Evolutionary conservation across 2,888 invertebrate genomes (phyloP).

Genomic region (Drosophila fulvimacula): DNA sequence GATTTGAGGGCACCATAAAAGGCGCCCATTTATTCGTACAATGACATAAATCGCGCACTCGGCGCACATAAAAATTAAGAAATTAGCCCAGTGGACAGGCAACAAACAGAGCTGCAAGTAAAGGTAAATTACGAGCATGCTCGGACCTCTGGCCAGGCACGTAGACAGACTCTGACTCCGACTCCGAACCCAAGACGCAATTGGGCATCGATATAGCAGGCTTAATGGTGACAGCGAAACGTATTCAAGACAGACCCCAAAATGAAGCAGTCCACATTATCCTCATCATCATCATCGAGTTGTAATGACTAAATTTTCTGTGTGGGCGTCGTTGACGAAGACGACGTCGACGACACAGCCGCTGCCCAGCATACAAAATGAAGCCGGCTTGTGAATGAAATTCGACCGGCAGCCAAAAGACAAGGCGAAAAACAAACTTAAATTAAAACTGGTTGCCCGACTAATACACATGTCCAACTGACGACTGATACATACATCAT

Average conservation of each 20-base stretch:
- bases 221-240: constrained; percentile 35
- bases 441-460: constrained; percentile 66
- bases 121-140: constrained; percentile 56
- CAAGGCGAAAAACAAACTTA: constrained; percentile 20
- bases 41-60: constrained; percentile 70
- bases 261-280: constrained; percentile 37
- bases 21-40: constrained; percentile 53
- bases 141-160: constrained; percentile 30
- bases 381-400: constrained; percentile 72
- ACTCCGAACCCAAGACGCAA: constrained; percentile 13
- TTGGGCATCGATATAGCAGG: constrained; percentile 30
- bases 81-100: constrained; percentile 58
- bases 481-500: constrained; percentile 40
- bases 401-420: constrained; percentile 30
- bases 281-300: constrained; percentile 22
- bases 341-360: constrained; percentile 17
- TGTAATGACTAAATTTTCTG: constrained; percentile 75
- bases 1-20: constrained; percentile 45
- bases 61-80: constrained; percentile 72
- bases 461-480: constrained; percentile 49
- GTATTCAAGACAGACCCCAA: constrained; percentile 35
- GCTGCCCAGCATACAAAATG: constrained; percentile 75
- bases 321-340: constrained; percentile 60
- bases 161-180: constrained; percentile 24
- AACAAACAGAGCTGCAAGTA: constrained; percentile 34